These are phyloP conservation scores for Hormaphis cornu DNA, from an alignment of 1,140 invertebrate genomes.

Conservation along the genomic window DNA sequence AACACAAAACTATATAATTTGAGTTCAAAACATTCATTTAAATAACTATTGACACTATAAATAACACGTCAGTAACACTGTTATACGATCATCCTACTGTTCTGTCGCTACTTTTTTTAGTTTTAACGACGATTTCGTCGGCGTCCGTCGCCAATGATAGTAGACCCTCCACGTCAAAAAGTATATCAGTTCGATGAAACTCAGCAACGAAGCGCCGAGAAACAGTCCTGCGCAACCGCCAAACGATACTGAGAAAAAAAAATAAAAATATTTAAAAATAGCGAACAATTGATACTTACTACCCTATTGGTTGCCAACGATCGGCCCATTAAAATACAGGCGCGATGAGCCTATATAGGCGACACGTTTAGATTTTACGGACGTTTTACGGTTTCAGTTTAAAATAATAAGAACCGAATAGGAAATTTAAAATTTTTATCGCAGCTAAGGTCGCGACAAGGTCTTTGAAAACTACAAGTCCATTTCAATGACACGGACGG, in stretches of 20 bases:
- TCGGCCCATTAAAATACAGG: not conserved
- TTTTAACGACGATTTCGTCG: too few relatives aligned
- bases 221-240: constrained; percentile 58
- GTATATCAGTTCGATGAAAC: constrained; percentile 56
- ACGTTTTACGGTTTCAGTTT: not conserved
- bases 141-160: constrained; percentile 16
- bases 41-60: too few relatives aligned
- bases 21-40: too few relatives aligned
- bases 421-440: too few relatives aligned
- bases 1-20: too few relatives aligned
- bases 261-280: not conserved
- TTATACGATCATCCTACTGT: too few relatives aligned
- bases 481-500: too few relatives aligned
- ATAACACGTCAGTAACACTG: too few relatives aligned
- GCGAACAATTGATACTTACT: not conserved
- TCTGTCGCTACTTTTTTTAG: too few relatives aligned
- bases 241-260: constrained; percentile 35
- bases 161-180: constrained; percentile 38
- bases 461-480: too few relatives aligned
- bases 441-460: too few relatives aligned
- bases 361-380: not conserved
- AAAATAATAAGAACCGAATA: too few relatives aligned
- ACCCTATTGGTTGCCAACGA: not conserved
- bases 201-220: constrained; percentile 61
- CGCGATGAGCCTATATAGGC: not conserved